These are phyloP conservation scores for Sandelia bainsii DNA, from an alignment of 2,797 vertebrate genomes.

Conservation along the genomic window DNA sequence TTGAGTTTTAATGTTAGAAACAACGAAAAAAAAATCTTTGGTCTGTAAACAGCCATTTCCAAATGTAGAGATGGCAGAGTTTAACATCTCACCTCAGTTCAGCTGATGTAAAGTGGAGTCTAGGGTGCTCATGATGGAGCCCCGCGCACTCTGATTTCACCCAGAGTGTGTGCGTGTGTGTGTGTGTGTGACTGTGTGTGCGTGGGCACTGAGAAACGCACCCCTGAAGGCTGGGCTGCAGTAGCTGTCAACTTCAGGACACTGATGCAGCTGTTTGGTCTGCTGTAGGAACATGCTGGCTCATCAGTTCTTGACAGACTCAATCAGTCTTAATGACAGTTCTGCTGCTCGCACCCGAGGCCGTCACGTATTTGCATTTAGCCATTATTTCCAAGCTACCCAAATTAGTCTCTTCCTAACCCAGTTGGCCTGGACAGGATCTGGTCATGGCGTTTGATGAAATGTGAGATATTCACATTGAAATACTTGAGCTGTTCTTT, in stretches of 20 bases:
- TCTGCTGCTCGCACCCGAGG: constrained; percentile 52
- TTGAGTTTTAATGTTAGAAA: constrained; percentile 83
- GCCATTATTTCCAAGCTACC: constrained; percentile 43
- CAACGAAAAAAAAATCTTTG: constrained; percentile 90
- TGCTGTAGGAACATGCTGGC: constrained; percentile 55
- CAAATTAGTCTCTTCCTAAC: constrained; percentile 57
- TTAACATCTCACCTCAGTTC: constrained; percentile 57
- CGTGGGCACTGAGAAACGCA: constrained; percentile 27
- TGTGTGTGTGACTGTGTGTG: constrained; percentile 17
- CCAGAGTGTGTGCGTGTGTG: constrained; percentile 10
- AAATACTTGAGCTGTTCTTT: constrained; percentile 50
- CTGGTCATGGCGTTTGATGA: constrained; percentile 36
- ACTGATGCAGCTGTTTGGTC: constrained; percentile 53
- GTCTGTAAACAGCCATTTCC: constrained; percentile 91
- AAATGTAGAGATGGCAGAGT: constrained; percentile 55
- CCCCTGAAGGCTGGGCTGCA: constrained; percentile 38
- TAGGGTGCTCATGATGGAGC: constrained; percentile 38
- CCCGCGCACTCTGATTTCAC: constrained; percentile 36
- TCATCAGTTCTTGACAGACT: constrained; percentile 65
- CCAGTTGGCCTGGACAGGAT: constrained; percentile 41
- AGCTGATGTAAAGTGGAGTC: constrained; percentile 38
- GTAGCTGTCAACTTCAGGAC: constrained; percentile 57
- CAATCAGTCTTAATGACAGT: constrained; percentile 49
- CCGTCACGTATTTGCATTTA: constrained; percentile 46
- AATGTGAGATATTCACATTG: constrained; percentile 65